Percentiles rank a stretch among this genome's conserved stretches.
Evolutionary conservation across 2,888 invertebrate species (phyloP).

Genomic region (Nasonovia ribisnigri): DNA sequence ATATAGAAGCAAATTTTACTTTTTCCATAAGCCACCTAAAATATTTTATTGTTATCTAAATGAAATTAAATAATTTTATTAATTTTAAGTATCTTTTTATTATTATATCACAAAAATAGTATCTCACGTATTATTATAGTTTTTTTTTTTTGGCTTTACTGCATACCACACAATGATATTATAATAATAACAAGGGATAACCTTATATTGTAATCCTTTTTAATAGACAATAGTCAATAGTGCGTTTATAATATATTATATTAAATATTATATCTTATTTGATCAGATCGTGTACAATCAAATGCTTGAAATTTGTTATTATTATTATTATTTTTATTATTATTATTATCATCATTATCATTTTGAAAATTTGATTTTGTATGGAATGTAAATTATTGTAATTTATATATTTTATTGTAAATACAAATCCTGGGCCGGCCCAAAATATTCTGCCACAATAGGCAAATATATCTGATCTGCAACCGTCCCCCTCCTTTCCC

Average conservation of each 20-base stretch:
- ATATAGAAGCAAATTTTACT: slow-evolving; percentile 32
- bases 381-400: slow-evolving; percentile 32
- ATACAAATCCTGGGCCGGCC: neutral
- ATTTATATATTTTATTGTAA: slow-evolving; percentile 41
- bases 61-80: slow-evolving; percentile 49
- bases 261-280: neutral
- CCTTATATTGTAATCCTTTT: neutral
- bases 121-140: slow-evolving; percentile 28
- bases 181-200: neutral
- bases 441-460: neutral
- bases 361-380: slow-evolving; percentile 44
- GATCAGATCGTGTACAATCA: neutral
- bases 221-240: neutral
- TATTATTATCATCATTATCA: neutral
- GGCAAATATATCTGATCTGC: neutral
- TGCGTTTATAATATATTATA: neutral
- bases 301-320: slow-evolving; percentile 42
- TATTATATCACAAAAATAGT: slow-evolving; percentile 23
- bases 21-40: slow-evolving; percentile 1
- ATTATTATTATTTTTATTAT: slow-evolving; percentile 39
- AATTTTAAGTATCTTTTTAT: slow-evolving; percentile 41
- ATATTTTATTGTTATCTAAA: slow-evolving; percentile 52
- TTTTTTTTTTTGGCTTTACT: neutral
- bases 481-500: neutral
- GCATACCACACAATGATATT: neutral